Conservation (phyloP, 2,797 vertebrate species). For the Hirundo rustica region DNA sequence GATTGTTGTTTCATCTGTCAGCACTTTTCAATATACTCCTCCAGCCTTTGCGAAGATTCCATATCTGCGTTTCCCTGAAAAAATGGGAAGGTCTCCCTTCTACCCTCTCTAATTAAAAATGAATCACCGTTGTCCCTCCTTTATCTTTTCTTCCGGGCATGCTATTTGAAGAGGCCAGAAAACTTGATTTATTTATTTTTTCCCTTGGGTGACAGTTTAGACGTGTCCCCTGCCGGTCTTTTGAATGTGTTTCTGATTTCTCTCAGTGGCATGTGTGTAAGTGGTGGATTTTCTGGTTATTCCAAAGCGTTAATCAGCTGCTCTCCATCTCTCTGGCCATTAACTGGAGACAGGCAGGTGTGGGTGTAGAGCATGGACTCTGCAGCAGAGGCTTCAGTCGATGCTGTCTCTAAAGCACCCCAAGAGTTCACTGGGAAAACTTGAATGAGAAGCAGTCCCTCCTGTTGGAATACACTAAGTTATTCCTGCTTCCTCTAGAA, state of each 20-base stretch:
- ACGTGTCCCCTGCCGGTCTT: not conserved
- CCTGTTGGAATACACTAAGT: not conserved
- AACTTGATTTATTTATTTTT: fast-evolving
- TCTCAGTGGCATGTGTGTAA: not conserved
- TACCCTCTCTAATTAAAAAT: not conserved
- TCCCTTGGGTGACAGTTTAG: not conserved
- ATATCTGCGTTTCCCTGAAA: not conserved
- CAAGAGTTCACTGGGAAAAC: not conserved
- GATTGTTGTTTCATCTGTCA: not conserved
- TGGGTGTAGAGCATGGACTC: not conserved
- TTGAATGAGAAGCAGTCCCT: not conserved
- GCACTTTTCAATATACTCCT: not conserved
- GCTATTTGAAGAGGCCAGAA: not conserved
- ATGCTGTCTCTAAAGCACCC: not conserved
- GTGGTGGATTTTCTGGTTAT: not conserved
- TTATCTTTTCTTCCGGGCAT: not conserved
- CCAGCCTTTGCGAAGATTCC: not conserved
- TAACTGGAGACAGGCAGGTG: not conserved
- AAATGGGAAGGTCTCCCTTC: not conserved
- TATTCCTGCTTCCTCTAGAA: not conserved
- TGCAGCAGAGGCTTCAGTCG: not conserved
- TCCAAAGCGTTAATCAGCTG: not conserved
- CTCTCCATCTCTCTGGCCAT: not conserved
- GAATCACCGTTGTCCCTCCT: fast-evolving
- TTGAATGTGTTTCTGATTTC: not conserved